phyloP scores from a whole-genome alignment of 1,140 invertebrate genomes.

The Listronotus oregonensis region DNA sequence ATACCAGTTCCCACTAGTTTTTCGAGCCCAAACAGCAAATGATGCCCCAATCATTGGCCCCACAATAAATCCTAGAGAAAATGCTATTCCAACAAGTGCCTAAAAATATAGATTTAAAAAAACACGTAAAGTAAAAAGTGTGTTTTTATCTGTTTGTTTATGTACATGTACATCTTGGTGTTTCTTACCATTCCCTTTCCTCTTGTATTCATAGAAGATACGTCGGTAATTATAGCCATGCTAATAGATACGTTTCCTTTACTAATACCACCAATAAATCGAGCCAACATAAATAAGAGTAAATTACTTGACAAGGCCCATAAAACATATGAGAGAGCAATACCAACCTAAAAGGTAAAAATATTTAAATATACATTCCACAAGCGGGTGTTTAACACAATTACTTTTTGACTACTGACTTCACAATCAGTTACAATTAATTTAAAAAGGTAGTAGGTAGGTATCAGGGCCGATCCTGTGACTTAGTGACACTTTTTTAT shows the following conservation, averaged over 20 bases:
- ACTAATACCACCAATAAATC: conserved; percentile 91
- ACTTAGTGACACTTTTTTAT: too few species aligned
- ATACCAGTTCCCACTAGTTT: conserved; percentile 73
- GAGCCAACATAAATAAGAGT: conserved; percentile 87
- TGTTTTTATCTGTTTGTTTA: conserved; percentile 17
- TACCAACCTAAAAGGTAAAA: conserved; percentile 69
- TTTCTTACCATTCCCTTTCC: conserved; percentile 88
- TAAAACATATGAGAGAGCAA: conserved; percentile 82
- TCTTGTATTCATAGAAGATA: conserved; percentile 78
- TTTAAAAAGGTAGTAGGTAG: too few species aligned
- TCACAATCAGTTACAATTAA: too few species aligned
- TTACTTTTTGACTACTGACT: too few species aligned
- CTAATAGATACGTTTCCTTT: conserved; percentile 96
- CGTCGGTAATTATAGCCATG: conserved; percentile 95
- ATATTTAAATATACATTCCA: not conserved
- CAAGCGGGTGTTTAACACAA: too few species aligned
- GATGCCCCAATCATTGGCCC: conserved; percentile 93
- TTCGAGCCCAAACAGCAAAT: conserved; percentile 77
- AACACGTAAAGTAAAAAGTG: not conserved
- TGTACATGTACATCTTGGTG: not conserved
- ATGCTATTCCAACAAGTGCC: conserved; percentile 95
- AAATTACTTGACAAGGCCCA: conserved; percentile 92
- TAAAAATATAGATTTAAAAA: conserved; percentile 61
- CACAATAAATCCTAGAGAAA: conserved; percentile 95
- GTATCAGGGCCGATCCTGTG: too few species aligned